These are phyloP conservation scores for Sympetrum striolatum DNA, from an alignment of 2,888 invertebrate genomes.

Conservation along the genomic window DNA sequence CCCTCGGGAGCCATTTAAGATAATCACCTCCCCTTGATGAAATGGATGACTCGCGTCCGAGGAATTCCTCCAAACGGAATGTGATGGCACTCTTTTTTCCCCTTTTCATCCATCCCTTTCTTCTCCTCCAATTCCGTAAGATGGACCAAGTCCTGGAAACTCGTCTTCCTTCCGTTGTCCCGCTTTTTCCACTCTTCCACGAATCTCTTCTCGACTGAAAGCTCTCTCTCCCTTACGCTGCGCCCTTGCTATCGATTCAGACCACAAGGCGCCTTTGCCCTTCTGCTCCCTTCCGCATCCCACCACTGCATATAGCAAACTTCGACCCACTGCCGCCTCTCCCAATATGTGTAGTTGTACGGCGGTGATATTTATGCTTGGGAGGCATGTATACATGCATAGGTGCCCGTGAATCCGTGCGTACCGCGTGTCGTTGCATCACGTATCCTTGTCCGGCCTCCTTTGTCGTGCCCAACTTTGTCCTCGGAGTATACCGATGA, in stretches of 20 bases:
- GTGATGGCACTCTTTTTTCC: not conserved
- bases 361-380: too few relatives aligned
- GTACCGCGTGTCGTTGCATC: not conserved
- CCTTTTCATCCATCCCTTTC: not conserved
- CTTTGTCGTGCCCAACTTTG: too few relatives aligned
- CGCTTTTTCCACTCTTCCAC: not conserved
- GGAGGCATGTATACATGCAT: too few relatives aligned
- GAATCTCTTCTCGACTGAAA: not conserved
- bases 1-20: constrained; percentile 5
- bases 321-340: not conserved
- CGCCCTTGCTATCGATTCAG: constrained; percentile 36
- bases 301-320: not conserved
- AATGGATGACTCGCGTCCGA: constrained; percentile 11
- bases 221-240: not conserved
- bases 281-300: not conserved
- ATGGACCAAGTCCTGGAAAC: too few relatives aligned
- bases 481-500: too few relatives aligned
- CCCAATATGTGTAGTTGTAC: not conserved
- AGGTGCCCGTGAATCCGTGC: not conserved
- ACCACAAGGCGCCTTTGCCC: constrained; percentile 31
- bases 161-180: not conserved
- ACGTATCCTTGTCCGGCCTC: not conserved
- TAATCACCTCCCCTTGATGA: constrained; percentile 29
- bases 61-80: not conserved
- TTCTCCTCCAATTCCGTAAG: not conserved